Percentiles rank a stretch among this genome's conserved stretches.
Evolutionary conservation across 2,888 invertebrate species (phyloP).

Genomic region (Halictus ligatus): DNA sequence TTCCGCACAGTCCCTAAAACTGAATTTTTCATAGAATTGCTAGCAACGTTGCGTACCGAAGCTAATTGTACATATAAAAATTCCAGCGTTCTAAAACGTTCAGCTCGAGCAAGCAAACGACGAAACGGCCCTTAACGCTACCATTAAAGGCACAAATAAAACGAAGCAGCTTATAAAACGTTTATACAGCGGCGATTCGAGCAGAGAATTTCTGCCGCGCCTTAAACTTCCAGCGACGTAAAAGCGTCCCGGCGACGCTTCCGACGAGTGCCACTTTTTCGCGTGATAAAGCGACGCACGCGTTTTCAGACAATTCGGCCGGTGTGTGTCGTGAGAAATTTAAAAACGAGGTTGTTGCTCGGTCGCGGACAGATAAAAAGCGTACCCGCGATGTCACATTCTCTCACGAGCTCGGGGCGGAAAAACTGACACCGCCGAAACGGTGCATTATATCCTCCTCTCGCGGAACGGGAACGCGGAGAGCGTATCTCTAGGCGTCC

Average conservation of each 20-base stretch:
- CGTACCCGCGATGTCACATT: not conserved
- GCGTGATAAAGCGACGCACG: not conserved
- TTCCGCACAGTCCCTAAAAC: not conserved
- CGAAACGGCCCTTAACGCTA: not conserved
- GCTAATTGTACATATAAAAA: not conserved
- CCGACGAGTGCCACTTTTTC: not conserved
- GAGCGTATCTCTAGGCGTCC: not conserved
- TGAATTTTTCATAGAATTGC: not conserved
- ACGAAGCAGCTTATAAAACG: not conserved
- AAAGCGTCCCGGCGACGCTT: not conserved
- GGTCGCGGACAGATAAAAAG: not conserved
- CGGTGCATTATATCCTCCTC: not conserved
- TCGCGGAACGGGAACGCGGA: not conserved
- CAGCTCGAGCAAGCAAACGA: not conserved
- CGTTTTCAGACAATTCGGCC: not conserved
- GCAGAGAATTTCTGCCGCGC: not conserved
- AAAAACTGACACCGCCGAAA: slow-evolving; percentile 11
- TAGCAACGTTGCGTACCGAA: not conserved
- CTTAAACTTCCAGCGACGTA: not conserved
- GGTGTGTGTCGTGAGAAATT: not conserved
- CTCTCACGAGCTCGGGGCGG: not conserved
- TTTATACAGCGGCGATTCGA: not conserved
- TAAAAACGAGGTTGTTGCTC: not conserved
- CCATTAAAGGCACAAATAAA: not conserved
- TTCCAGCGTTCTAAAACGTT: not conserved